Conservation (phyloP, 2,113 vertebrate genomes). For the Entelurus aequoreus region DNA sequence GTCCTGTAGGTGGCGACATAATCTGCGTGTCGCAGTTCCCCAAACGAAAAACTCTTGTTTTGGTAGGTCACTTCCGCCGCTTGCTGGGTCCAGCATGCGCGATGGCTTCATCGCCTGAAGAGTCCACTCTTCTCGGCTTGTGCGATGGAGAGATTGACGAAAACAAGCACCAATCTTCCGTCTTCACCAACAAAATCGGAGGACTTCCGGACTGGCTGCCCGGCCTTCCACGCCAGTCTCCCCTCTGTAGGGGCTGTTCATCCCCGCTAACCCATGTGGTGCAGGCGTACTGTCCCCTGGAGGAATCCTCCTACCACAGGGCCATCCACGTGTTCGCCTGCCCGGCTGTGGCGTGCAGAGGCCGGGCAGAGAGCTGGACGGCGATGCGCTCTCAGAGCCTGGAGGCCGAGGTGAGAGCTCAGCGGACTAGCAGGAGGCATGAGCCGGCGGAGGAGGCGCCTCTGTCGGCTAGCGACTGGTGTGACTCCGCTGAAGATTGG, state of each 20-base stretch:
- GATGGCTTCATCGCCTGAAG: slow-evolving; percentile 21
- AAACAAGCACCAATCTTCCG: slow-evolving; percentile 12
- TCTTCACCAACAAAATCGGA: slow-evolving; percentile 64
- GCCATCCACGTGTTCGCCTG: slow-evolving; percentile 59
- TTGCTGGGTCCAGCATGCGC: neutral
- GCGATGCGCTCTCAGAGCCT: slow-evolving; percentile 51
- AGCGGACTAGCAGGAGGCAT: neutral
- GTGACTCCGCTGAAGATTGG: slow-evolving; percentile 62
- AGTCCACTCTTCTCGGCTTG: slow-evolving; percentile 49
- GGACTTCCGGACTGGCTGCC: slow-evolving; percentile 47
- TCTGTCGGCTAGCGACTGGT: slow-evolving; percentile 51
- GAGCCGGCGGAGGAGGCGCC: slow-evolving; percentile 3
- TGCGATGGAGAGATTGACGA: slow-evolving; percentile 54
- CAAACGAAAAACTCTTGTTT: neutral
- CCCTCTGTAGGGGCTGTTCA: slow-evolving; percentile 38
- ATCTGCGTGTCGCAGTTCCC: no score
- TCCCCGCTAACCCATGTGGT: slow-evolving; percentile 34
- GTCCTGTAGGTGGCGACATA: neutral
- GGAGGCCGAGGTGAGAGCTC: slow-evolving; percentile 8
- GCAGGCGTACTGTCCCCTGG: slow-evolving; percentile 60
- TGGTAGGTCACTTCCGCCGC: neutral
- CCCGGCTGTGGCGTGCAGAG: slow-evolving; percentile 19
- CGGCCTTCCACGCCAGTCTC: rapidly evolving
- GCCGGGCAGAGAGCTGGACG: slow-evolving; percentile 36
- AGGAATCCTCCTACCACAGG: slow-evolving; percentile 44